Conservation (phyloP, 2,113 vertebrate species). For the Tupaia chinensis region DNA sequence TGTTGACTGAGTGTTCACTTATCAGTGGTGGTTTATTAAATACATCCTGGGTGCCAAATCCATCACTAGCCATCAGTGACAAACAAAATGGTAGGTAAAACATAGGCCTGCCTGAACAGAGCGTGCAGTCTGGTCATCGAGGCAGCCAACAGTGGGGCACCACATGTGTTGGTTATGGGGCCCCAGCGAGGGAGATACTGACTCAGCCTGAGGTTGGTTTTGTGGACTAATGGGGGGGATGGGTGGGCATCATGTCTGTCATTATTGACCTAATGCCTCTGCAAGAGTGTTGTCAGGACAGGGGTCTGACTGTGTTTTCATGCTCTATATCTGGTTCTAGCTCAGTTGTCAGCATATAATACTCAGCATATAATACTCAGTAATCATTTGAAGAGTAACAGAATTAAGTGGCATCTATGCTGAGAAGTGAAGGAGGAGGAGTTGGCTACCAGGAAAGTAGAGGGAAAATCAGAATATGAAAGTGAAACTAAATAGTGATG, state of each 20-base stretch:
- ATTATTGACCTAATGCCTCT: neutral
- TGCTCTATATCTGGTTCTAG: neutral
- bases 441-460: neutral
- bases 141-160: neutral
- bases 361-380: neutral
- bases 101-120: neutral
- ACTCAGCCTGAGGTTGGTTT: neutral
- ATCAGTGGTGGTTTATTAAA: conserved; percentile 38
- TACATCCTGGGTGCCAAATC: neutral
- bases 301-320: neutral
- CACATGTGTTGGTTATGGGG: neutral
- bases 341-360: neutral
- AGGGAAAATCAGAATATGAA: no score
- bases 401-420: neutral
- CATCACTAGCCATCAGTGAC: neutral
- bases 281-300: neutral
- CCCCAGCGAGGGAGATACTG: neutral
- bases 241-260: neutral
- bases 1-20: neutral
- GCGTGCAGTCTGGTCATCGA: neutral
- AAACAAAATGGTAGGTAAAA: conserved; percentile 1
- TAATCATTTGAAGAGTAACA: conserved; percentile 13
- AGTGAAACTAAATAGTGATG: neutral
- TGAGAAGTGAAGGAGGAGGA: neutral
- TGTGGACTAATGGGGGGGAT: neutral